Evolutionary conservation across 2,888 invertebrate species (phyloP).

Genomic region (Drosophila pegasa): DNA sequence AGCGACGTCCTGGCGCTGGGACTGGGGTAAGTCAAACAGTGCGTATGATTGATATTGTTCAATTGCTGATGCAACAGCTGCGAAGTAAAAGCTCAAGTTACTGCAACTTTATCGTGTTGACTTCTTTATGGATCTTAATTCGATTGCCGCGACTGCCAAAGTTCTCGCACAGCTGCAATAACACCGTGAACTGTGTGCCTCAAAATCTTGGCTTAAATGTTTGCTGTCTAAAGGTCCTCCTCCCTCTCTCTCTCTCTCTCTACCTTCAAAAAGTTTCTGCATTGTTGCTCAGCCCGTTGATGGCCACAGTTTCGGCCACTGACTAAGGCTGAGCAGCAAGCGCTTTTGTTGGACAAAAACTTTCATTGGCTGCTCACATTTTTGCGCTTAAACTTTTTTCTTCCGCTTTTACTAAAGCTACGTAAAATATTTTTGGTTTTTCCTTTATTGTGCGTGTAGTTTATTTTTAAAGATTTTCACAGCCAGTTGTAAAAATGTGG

Average conservation of each 20-base stretch:
- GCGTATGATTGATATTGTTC: conserved; percentile 73
- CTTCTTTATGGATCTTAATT: conserved; percentile 69
- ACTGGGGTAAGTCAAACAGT: conserved; percentile 70
- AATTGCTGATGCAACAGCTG: conserved; percentile 38
- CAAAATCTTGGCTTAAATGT: conserved; percentile 48
- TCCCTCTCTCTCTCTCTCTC: background rate
- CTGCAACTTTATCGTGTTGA: conserved; percentile 44
- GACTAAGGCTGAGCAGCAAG: conserved; percentile 6
- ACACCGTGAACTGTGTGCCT: conserved; percentile 28
- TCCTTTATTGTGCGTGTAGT: conserved; percentile 16
- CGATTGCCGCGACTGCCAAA: conserved; percentile 48
- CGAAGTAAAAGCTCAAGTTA: conserved; percentile 12
- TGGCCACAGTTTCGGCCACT: conserved; percentile 44
- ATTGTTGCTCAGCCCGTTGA: conserved; percentile 54
- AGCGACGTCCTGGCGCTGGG: conserved; percentile 58
- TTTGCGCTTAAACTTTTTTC: conserved; percentile 36
- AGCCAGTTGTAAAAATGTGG: conserved; percentile 21
- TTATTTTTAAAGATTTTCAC: conserved; percentile 17
- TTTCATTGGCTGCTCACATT: conserved; percentile 57
- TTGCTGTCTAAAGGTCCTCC: conserved; percentile 16
- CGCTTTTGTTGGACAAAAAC: conserved; percentile 36
- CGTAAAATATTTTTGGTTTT: conserved; percentile 23
- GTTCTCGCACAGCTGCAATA: conserved; percentile 29
- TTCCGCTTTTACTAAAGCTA: conserved; percentile 16
- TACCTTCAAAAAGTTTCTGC: conserved; percentile 33